These are phyloP conservation scores for Potorous gilbertii DNA, from an alignment of 2,797 vertebrate species.

Conservation along the genomic window DNA sequence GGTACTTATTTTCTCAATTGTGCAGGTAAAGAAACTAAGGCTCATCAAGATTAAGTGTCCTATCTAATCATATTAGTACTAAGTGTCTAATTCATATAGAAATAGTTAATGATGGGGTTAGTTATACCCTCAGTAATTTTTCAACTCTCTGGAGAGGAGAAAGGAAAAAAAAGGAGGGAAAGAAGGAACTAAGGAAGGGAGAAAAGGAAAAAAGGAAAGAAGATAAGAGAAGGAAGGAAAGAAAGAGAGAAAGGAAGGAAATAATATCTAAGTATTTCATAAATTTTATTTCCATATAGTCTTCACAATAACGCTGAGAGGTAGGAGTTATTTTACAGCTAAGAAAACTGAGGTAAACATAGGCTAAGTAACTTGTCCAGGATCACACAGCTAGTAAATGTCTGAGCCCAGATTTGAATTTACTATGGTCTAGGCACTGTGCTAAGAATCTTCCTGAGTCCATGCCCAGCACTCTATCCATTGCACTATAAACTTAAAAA, in stretches of 20 bases:
- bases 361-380: background rate
- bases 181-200: no score
- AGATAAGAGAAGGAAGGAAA: no score
- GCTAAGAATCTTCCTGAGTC: background rate
- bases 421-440: background rate
- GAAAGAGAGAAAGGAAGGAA: no score
- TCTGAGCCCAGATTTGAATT: background rate
- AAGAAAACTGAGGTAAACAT: background rate
- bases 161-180: no score
- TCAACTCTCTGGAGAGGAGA: background rate
- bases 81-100: background rate
- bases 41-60: background rate
- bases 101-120: background rate
- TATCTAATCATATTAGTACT: background rate
- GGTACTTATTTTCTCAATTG: background rate
- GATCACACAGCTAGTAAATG: background rate
- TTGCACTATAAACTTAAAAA: background rate
- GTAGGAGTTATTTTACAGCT: background rate
- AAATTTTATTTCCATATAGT: background rate
- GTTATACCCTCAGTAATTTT: background rate
- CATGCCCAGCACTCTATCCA: background rate
- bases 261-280: background rate
- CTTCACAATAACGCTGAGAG: background rate
- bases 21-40: background rate
- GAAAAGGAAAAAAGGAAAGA: no score